These are phyloP conservation scores for Colaptes auratus DNA, from an alignment of 2,113 vertebrate genomes.

Conservation along the genomic window DNA sequence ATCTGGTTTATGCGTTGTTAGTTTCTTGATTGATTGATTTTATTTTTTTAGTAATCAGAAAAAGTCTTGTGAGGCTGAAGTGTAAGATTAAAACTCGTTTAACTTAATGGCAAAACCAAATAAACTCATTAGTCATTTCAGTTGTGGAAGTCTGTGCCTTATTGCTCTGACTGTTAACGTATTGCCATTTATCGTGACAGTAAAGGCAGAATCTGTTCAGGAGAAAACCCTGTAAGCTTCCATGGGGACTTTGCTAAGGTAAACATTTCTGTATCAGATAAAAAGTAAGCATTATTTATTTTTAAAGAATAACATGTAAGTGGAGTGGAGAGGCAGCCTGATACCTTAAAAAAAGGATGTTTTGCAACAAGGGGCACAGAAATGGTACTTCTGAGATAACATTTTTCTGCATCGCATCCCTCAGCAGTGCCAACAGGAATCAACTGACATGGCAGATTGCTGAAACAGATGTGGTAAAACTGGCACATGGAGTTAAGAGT, in stretches of 20 bases:
- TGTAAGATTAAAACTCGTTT: not conserved
- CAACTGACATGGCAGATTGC: conserved; percentile 24
- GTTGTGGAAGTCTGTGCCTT: not conserved
- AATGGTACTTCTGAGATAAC: not conserved
- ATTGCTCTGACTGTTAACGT: not conserved
- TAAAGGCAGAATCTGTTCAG: not conserved
- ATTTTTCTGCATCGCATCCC: not conserved
- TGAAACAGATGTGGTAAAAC: conserved; percentile 42
- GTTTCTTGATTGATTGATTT: not conserved
- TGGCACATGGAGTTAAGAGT: conserved; percentile 58
- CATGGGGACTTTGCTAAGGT: not conserved
- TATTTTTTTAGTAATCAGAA: not conserved
- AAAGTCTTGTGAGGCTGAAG: not conserved
- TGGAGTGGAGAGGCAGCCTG: not conserved
- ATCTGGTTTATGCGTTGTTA: not conserved
- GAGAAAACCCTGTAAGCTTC: not conserved
- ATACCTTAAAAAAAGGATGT: not conserved
- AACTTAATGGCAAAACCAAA: not conserved
- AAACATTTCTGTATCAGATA: not conserved
- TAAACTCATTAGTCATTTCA: not conserved
- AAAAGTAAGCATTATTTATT: not conserved
- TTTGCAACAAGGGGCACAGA: not conserved
- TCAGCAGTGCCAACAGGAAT: not conserved
- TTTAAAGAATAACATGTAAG: not conserved
- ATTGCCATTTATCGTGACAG: not conserved